Conservation (phyloP, 2,888 invertebrate species). For the Fragum whitleyi region DNA sequence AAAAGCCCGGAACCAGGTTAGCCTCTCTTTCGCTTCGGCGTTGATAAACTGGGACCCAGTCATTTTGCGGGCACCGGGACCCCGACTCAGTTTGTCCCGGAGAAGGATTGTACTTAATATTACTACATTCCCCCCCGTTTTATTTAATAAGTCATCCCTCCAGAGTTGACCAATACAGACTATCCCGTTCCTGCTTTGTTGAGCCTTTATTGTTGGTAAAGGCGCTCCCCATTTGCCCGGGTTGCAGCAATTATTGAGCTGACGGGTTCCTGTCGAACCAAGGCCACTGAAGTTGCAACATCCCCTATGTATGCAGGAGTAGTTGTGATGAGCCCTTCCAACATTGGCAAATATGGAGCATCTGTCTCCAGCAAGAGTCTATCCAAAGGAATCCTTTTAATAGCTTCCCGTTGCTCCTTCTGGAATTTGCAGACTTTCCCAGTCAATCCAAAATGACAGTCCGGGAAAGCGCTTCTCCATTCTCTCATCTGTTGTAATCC, state of each 20-base stretch:
- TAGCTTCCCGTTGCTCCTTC: background rate
- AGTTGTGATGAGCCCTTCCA: background rate
- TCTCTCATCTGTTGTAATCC: background rate
- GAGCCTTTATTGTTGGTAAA: background rate
- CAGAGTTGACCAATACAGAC: too few relatives aligned
- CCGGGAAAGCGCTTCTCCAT: background rate
- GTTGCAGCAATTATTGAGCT: background rate
- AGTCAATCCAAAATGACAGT: background rate
- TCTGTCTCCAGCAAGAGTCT: background rate
- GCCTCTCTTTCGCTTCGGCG: too few relatives aligned
- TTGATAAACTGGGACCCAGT: too few relatives aligned
- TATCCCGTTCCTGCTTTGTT: too few relatives aligned
- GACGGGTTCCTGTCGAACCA: background rate
- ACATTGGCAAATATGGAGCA: background rate
- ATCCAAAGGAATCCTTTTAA: background rate
- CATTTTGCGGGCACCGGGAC: too few relatives aligned
- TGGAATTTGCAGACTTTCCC: background rate
- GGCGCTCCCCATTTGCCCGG: background rate
- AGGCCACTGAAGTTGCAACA: background rate
- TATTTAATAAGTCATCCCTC: too few relatives aligned
- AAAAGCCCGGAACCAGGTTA: too few relatives aligned
- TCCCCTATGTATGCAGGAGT: background rate
- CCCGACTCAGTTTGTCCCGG: too few relatives aligned
- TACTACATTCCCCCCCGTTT: too few relatives aligned
- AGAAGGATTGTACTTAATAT: too few relatives aligned